A percentile compares a stretch with the other conserved stretches of the same genome.
Evolutionary conservation across 2,888 invertebrate genomes (phyloP).

Genomic region (Tetanocera ferruginea): DNA sequence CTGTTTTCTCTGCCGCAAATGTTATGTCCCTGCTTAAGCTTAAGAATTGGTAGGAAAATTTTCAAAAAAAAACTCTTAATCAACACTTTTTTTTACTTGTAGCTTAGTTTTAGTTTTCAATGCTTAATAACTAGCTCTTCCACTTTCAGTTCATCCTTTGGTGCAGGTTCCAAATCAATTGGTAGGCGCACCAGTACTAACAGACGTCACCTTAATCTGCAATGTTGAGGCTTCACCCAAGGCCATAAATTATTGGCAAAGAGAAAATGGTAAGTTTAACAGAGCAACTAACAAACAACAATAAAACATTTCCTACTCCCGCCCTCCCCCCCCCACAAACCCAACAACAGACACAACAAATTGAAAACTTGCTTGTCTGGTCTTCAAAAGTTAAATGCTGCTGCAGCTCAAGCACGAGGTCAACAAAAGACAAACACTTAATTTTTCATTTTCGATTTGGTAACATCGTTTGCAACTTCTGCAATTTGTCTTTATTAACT

Average conservation of each 20-base stretch:
- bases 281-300: conserved; percentile 5
- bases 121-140: conserved; percentile 8
- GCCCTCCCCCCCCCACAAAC: background rate
- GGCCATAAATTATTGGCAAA: conserved; percentile 95
- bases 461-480: conserved; percentile 28
- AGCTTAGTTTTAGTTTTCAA: background rate
- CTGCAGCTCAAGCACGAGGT: background rate
- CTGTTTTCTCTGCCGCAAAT: background rate
- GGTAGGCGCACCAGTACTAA: conserved; percentile 88
- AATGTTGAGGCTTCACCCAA: conserved; percentile 93
- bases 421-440: conserved; percentile 21
- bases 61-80: background rate
- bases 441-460: conserved; percentile 37
- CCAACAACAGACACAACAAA: background rate
- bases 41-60: background rate
- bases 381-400: too few species aligned
- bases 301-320: background rate
- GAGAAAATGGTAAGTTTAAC: conserved; percentile 82
- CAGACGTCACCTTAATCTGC: conserved; percentile 87
- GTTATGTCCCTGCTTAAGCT: background rate
- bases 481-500: conserved; percentile 67
- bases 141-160: conserved; percentile 85
- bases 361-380: background rate
- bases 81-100: background rate
- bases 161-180: conserved; percentile 95